Evolutionary conservation across 2,888 invertebrate genomes (phyloP).

Genomic region (Pristionchus fissidentatus): DNA sequence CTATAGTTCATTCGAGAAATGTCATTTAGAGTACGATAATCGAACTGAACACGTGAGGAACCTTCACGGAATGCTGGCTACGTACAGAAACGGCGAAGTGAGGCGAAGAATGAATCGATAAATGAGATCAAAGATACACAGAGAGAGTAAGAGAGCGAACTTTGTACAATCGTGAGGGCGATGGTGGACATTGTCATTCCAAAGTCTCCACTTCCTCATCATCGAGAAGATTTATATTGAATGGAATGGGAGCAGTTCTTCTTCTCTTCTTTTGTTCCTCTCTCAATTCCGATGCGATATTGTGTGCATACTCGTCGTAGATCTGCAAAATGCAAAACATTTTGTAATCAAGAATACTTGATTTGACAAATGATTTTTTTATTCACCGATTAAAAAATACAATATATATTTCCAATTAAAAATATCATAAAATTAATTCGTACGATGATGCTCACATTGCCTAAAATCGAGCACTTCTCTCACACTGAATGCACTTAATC

Average conservation of each 20-base stretch:
- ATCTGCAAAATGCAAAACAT: conserved; percentile 55
- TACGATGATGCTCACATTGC: too few species aligned
- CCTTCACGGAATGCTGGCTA: not conserved
- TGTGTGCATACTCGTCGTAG: conserved; percentile 63
- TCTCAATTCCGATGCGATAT: conserved; percentile 64
- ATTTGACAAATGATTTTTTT: not conserved
- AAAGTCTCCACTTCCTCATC: conserved; percentile 51
- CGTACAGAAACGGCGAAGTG: not conserved
- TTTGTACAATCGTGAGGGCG: conserved; percentile 2
- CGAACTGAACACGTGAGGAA: too few species aligned
- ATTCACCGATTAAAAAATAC: not conserved
- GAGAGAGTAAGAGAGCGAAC: not conserved
- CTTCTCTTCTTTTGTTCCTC: conserved; percentile 54
- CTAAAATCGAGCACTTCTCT: too few species aligned
- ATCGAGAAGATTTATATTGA: conserved; percentile 61
- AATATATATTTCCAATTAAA: not conserved
- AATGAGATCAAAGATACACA: conserved; percentile 2
- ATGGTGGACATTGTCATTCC: not conserved
- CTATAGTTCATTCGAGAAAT: not conserved
- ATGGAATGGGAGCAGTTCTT: conserved; percentile 64
- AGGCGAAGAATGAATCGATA: conserved; percentile 6
- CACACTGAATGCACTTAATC: not conserved
- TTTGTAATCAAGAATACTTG: conserved; percentile 5
- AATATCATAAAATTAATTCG: too few species aligned
- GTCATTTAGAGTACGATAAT: conserved; percentile 1